Conservation (phyloP, 2,113 vertebrate genomes). For the Strix uralensis region DNA sequence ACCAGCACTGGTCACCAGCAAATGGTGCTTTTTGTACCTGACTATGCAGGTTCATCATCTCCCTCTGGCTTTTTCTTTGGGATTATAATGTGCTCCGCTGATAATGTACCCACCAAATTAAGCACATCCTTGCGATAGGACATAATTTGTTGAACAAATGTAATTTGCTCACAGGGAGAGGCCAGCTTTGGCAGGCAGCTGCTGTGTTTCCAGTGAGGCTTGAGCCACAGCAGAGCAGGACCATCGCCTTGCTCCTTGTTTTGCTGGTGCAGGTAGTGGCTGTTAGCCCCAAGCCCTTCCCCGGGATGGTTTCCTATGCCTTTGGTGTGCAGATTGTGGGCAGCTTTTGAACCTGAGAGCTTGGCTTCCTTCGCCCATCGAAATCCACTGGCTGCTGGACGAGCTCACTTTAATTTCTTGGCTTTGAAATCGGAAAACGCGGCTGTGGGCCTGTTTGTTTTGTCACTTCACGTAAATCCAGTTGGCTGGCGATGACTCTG, state of each 20-base stretch:
- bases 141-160: not conserved
- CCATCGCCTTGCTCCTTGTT: not conserved
- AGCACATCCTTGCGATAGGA: not conserved
- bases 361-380: not conserved
- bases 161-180: not conserved
- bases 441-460: not conserved
- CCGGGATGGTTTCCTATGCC: not conserved
- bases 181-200: not conserved
- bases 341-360: not conserved
- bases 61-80: not conserved
- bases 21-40: not conserved
- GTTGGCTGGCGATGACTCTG: fast-evolving
- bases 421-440: not conserved
- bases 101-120: not conserved
- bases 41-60: not conserved
- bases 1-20: not conserved
- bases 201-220: not conserved
- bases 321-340: not conserved
- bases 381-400: not conserved
- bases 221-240: not conserved
- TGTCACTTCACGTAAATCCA: fast-evolving
- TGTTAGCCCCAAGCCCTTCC: not conserved
- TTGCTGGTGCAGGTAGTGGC: not conserved
- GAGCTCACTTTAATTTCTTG: not conserved
- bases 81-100: not conserved